phyloP scores from a whole-genome alignment of 2,888 invertebrate genomes.

The Cantharis rustica region DNA sequence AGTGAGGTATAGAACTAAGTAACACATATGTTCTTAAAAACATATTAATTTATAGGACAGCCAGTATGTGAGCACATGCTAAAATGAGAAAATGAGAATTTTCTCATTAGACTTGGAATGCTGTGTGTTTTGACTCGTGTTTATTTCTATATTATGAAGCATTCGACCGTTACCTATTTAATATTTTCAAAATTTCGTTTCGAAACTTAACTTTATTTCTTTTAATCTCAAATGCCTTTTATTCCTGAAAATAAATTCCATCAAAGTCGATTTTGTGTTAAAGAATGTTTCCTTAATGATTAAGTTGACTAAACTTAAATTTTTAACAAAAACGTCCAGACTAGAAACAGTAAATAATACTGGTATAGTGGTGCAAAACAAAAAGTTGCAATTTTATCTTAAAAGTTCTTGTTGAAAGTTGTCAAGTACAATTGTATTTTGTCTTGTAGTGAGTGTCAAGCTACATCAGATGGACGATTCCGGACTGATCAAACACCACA shows the following conservation, averaged over 20 bases:
- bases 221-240: neutral
- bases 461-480: slow-evolving; percentile 28
- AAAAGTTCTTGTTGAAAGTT: slow-evolving; percentile 9
- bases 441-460: slow-evolving; percentile 26
- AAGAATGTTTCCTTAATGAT: neutral
- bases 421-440: slow-evolving; percentile 21
- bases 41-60: slow-evolving; percentile 25
- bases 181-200: neutral
- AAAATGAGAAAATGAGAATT: slow-evolving; percentile 19
- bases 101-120: slow-evolving; percentile 29
- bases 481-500: slow-evolving; percentile 33
- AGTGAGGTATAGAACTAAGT: slow-evolving; percentile 1
- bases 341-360: neutral
- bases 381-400: slow-evolving; percentile 13
- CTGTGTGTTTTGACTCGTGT: slow-evolving; percentile 24
- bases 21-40: slow-evolving; percentile 18
- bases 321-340: neutral
- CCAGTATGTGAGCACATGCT: slow-evolving; percentile 14
- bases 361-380: neutral
- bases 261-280: neutral
- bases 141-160: slow-evolving; percentile 17
- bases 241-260: neutral
- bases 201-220: neutral
- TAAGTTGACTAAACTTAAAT: neutral
- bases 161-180: neutral